These are phyloP conservation scores for Ethmia dodecea DNA, from an alignment of 2,888 invertebrate species.

Conservation along the genomic window DNA sequence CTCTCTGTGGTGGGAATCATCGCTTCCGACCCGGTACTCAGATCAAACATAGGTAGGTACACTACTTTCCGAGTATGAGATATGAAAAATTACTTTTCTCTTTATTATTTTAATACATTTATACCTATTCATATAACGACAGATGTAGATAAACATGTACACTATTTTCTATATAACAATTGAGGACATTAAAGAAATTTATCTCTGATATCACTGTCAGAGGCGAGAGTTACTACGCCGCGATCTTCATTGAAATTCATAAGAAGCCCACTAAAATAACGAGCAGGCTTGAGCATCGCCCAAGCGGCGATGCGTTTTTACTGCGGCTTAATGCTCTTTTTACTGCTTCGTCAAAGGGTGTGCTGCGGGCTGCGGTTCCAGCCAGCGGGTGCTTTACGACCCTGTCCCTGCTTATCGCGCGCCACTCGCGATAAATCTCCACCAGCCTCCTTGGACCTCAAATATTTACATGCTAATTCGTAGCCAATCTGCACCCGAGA, in stretches of 20 bases:
- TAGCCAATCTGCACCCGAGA: conserved; percentile 72
- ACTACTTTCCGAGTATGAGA: too few relatives aligned
- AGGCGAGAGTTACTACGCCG: conserved; percentile 43
- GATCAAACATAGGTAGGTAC: too few relatives aligned
- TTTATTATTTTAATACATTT: too few relatives aligned
- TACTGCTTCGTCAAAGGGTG: conserved; percentile 75
- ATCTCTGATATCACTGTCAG: too few relatives aligned
- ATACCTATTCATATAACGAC: too few relatives aligned
- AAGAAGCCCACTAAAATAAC: conserved; percentile 66
- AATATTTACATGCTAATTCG: conserved; percentile 78
- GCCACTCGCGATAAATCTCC: conserved; percentile 71
- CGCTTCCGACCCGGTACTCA: too few relatives aligned
- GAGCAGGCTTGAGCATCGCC: conserved; percentile 44
- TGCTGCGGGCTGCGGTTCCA: conserved; percentile 35
- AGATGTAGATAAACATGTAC: too few relatives aligned
- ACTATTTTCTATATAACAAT: too few relatives aligned
- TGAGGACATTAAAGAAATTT: too few relatives aligned
- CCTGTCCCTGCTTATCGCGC: conserved; percentile 65
- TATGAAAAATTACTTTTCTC: too few relatives aligned
- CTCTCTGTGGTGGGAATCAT: too few relatives aligned
- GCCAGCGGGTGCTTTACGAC: conserved; percentile 62
- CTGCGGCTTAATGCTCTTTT: conserved; percentile 76
- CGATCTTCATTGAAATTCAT: conserved; percentile 74
- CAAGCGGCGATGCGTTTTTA: conserved; percentile 71
- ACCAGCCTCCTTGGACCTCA: conserved; percentile 69